phyloP scores from a whole-genome alignment of 2,113 vertebrate species.

The Pholis gunnellus region DNA sequence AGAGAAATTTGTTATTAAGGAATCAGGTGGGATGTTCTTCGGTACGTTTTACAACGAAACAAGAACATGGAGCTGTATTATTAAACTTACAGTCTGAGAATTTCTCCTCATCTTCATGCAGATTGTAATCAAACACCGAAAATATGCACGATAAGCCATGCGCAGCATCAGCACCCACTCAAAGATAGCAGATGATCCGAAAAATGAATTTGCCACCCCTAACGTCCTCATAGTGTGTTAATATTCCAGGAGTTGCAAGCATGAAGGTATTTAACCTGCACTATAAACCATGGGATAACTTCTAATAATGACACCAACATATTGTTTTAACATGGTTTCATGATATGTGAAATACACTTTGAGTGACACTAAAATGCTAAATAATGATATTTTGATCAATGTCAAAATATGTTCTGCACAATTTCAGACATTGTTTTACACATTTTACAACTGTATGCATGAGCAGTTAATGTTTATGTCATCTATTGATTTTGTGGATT shows the following conservation, averaged over 20 bases:
- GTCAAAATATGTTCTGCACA: neutral
- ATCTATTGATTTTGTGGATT: conserved; percentile 6
- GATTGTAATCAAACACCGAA: conserved; percentile 13
- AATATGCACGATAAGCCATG: neutral
- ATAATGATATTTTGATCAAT: neutral
- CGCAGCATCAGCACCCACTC: neutral
- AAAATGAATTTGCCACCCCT: neutral
- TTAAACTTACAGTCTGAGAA: neutral
- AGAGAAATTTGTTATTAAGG: neutral
- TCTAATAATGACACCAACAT: neutral
- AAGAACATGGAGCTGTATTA: neutral
- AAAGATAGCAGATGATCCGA: neutral
- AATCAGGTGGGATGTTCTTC: neutral
- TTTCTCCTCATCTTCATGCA: neutral
- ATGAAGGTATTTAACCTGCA: neutral
- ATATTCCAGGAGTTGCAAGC: neutral
- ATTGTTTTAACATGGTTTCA: neutral
- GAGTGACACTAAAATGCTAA: neutral
- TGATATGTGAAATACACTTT: neutral
- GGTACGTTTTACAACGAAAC: neutral
- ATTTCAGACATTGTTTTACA: neutral
- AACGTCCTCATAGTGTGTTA: neutral
- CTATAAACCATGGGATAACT: neutral
- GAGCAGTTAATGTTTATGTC: neutral
- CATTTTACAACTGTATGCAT: no score